A percentile compares a stretch with the other conserved stretches of the same genome.
Evolutionary conservation across 2,888 invertebrate species (phyloP).

Genomic region (Pyrrhosoma nymphula): DNA sequence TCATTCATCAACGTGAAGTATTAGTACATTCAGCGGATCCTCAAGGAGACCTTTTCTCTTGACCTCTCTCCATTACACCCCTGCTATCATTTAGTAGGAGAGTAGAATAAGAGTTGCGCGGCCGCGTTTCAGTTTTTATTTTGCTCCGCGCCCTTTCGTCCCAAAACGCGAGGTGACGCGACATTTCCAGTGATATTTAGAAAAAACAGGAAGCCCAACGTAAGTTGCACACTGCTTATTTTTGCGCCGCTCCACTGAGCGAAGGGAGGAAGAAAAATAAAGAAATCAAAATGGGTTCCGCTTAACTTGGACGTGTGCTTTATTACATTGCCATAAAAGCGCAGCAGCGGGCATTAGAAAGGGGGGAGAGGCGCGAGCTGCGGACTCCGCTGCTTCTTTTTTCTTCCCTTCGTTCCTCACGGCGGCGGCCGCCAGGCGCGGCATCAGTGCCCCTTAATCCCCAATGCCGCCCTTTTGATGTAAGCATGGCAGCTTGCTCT

Average conservation of each 20-base stretch:
- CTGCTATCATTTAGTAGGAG: not conserved
- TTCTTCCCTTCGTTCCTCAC: not conserved
- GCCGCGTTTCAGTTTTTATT: no score
- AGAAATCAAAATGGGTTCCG: not conserved
- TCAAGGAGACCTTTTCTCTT: not conserved
- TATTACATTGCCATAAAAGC: constrained; percentile 41
- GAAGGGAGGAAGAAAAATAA: not conserved
- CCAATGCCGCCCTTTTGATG: constrained; percentile 43
- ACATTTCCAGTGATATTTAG: constrained; percentile 41
- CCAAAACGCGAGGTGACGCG: not conserved
- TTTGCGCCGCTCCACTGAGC: not conserved
- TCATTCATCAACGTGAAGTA: not conserved
- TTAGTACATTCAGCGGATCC: not conserved
- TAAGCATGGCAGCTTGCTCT: constrained; percentile 20
- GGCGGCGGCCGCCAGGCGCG: not conserved
- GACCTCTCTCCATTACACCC: not conserved
- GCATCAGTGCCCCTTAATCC: constrained; percentile 4
- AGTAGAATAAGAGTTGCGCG: not conserved
- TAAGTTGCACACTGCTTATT: not conserved
- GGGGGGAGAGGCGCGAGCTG: not conserved
- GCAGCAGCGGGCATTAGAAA: not conserved
- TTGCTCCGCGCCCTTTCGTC: not conserved
- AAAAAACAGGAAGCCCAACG: not conserved
- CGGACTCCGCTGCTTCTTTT: not conserved
- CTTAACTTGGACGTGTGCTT: constrained; percentile 42